Evolutionary conservation across 2,888 invertebrate species (phyloP).

Genomic region (Pelosia muscerda): DNA sequence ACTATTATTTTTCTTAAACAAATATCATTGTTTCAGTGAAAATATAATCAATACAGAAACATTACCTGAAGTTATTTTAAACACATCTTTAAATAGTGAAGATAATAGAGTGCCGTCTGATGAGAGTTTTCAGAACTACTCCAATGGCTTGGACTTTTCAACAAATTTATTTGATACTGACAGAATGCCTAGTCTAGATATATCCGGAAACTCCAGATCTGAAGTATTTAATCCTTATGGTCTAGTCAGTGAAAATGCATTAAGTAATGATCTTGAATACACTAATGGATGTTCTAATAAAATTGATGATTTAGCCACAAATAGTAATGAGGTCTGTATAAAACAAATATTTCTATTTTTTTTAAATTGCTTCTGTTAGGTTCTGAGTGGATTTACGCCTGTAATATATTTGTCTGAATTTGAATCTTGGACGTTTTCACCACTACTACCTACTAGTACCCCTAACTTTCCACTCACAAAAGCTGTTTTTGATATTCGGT

Average conservation of each 20-base stretch:
- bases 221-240: constrained; percentile 65
- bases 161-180: constrained; percentile 72
- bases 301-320: constrained; percentile 8
- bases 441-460: too few species aligned
- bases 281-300: constrained; percentile 27
- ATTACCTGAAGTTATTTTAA: constrained; percentile 34
- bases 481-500: too few species aligned
- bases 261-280: constrained; percentile 54
- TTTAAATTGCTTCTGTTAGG: too few species aligned
- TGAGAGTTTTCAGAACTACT: constrained; percentile 72
- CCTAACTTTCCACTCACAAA: too few species aligned
- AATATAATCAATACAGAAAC: constrained; percentile 9
- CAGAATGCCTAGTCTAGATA: constrained; percentile 67
- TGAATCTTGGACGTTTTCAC: too few species aligned
- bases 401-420: too few species aligned
- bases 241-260: constrained; percentile 47
- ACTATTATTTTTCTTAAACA: not conserved
- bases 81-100: constrained; percentile 52
- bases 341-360: not conserved
- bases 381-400: too few species aligned
- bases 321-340: constrained; percentile 33
- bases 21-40: constrained; percentile 22
- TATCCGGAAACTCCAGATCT: constrained; percentile 64
- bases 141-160: constrained; percentile 69
- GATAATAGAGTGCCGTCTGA: constrained; percentile 70